Evolutionary conservation across 2,797 vertebrate species (phyloP).

Genomic region (Leptodactylus fallax): DNA sequence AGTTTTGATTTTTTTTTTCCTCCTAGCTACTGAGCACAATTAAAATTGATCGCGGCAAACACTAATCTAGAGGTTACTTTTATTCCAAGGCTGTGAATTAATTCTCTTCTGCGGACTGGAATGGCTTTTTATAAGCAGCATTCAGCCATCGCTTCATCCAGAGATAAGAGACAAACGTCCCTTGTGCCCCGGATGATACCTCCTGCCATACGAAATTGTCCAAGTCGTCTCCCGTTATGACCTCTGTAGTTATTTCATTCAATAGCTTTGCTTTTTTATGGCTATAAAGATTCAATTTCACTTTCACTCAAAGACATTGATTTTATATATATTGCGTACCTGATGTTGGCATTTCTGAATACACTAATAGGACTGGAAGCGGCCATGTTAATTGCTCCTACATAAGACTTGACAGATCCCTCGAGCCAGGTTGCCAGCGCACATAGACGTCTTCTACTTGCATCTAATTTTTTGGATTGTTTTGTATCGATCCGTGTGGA

Average conservation of each 20-base stretch:
- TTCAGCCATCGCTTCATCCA: constrained; percentile 27
- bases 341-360: neutral
- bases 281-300: constrained; percentile 28
- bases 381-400: neutral
- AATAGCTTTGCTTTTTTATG: neutral
- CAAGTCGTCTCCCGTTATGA: neutral
- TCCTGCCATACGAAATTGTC: neutral
- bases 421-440: neutral
- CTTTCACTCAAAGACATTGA: neutral
- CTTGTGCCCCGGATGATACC: neutral
- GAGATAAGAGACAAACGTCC: constrained; percentile 19
- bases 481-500: neutral
- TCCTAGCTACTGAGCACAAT: constrained; percentile 53
- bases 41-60: constrained; percentile 55
- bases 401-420: neutral
- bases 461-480: neutral
- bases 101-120: constrained; percentile 29
- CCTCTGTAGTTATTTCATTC: constrained; percentile 11
- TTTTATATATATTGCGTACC: neutral
- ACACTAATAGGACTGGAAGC: constrained; percentile 7
- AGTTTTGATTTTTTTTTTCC: constrained; percentile 49
- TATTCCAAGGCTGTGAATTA: constrained; percentile 44
- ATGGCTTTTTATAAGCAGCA: constrained; percentile 27
- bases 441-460: neutral
- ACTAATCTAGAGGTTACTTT: constrained; percentile 56